Conservation (phyloP, 1,140 invertebrate species). For the Lineus longissimus region DNA sequence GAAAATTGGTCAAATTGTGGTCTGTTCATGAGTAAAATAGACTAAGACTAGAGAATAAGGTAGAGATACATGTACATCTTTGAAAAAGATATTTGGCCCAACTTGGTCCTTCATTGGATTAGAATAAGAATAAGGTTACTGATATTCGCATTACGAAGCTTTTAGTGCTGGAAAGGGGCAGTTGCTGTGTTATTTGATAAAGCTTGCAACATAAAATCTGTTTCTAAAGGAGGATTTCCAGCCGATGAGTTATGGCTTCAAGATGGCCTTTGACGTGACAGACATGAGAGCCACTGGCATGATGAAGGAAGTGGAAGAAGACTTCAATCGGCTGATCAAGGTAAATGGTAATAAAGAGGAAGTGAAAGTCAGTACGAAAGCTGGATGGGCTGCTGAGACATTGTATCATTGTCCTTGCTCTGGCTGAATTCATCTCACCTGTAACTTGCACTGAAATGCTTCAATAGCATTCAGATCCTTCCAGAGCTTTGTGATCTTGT, state of each 20-base stretch:
- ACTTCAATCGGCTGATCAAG: constrained; percentile 64
- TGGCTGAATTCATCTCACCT: too few relatives aligned
- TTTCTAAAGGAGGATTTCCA: constrained; percentile 84
- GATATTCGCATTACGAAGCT: too few relatives aligned
- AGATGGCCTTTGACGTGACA: constrained; percentile 76
- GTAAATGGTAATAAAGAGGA: constrained; percentile 17
- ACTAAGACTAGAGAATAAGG: constrained; percentile 3
- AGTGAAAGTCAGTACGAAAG: too few relatives aligned
- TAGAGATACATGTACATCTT: constrained; percentile 5
- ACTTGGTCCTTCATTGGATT: background rate
- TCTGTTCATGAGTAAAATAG: background rate
- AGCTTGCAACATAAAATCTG: background rate
- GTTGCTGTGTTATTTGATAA: background rate
- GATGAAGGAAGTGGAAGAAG: constrained; percentile 88
- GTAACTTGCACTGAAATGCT: too few relatives aligned
- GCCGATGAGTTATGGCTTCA: constrained; percentile 82
- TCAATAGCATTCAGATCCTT: too few relatives aligned
- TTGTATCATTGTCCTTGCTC: too few relatives aligned
- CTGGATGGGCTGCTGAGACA: too few relatives aligned
- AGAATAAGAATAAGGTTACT: too few relatives aligned
- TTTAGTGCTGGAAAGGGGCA: too few relatives aligned
- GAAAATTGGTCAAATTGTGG: too few relatives aligned
- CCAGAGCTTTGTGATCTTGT: too few relatives aligned
- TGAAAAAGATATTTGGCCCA: background rate
- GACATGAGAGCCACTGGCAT: constrained; percentile 76